Evolutionary conservation across 2,797 vertebrate species (phyloP).

Genomic region (Gymnothorax reevesii): DNA sequence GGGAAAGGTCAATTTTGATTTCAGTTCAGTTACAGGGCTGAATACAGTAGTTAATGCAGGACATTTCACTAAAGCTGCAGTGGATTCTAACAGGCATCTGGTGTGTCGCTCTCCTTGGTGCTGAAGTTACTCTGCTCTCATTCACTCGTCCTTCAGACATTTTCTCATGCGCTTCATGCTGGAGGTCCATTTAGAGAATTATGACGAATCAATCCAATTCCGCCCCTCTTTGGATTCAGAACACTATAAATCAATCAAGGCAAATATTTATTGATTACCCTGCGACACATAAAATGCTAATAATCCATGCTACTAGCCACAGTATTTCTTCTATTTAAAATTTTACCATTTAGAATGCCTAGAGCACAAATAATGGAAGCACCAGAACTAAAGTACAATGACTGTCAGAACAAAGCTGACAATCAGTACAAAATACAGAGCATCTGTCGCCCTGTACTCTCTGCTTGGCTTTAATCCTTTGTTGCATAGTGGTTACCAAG

Average conservation of each 20-base stretch:
- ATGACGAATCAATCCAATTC: neutral
- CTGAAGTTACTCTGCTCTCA: conserved; percentile 33
- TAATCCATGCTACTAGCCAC: neutral
- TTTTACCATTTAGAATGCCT: neutral
- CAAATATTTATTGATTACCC: neutral
- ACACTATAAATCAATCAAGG: neutral
- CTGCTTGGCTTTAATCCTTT: neutral
- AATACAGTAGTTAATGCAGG: neutral
- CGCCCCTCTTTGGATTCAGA: neutral
- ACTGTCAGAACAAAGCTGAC: too few species aligned
- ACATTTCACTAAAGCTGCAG: neutral
- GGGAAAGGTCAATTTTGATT: too few species aligned
- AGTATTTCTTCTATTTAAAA: neutral
- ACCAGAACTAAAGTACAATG: neutral
- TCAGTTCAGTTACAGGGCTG: neutral
- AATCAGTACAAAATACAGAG: neutral
- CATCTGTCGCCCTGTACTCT: neutral
- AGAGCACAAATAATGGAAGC: neutral
- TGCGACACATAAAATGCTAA: neutral
- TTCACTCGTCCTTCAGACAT: neutral
- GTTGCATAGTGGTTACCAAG: too few species aligned
- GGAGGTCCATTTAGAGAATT: neutral
- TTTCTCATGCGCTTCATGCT: neutral
- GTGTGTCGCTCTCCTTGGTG: conserved; percentile 48
- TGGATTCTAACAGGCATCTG: neutral